Evolutionary conservation across 1,140 invertebrate genomes (phyloP).

Genomic region (Ooceraea biroi): DNA sequence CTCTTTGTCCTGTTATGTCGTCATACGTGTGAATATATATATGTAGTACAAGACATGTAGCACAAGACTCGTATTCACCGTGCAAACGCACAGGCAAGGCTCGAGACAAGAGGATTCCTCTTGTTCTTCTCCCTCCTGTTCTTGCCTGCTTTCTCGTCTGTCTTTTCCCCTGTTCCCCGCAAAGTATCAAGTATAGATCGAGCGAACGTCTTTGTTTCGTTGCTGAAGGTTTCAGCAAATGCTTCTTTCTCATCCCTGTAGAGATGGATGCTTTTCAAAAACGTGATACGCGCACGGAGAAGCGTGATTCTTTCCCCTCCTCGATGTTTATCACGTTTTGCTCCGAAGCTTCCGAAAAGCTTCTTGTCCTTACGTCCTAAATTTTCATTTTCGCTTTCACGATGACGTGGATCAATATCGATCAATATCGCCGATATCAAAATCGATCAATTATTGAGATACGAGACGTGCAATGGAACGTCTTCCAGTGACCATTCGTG

Average conservation of each 20-base stretch:
- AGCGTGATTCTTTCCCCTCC: neutral
- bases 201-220: slow-evolving; percentile 40
- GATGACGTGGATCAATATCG: neutral
- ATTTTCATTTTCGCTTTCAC: no score
- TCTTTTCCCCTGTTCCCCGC: neutral
- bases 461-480: neutral
- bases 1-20: slow-evolving; percentile 85
- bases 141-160: slow-evolving; percentile 25
- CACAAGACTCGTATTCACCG: slow-evolving; percentile 24
- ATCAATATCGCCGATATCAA: neutral
- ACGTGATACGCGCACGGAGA: neutral
- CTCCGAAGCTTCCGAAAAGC: no score
- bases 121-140: slow-evolving; percentile 18
- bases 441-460: neutral
- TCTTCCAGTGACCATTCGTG: slow-evolving; percentile 6
- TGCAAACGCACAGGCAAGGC: neutral
- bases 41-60: neutral
- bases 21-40: slow-evolving; percentile 67
- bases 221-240: neutral
- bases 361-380: no score
- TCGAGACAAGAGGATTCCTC: slow-evolving; percentile 28
- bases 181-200: slow-evolving; percentile 58
- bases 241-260: neutral
- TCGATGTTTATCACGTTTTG: no score
- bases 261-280: slow-evolving; percentile 3